Percentiles rank a stretch among this genome's conserved stretches.
phyloP scores from a whole-genome alignment of 1,140 invertebrate species.

The Eriocheir sinensis region DNA sequence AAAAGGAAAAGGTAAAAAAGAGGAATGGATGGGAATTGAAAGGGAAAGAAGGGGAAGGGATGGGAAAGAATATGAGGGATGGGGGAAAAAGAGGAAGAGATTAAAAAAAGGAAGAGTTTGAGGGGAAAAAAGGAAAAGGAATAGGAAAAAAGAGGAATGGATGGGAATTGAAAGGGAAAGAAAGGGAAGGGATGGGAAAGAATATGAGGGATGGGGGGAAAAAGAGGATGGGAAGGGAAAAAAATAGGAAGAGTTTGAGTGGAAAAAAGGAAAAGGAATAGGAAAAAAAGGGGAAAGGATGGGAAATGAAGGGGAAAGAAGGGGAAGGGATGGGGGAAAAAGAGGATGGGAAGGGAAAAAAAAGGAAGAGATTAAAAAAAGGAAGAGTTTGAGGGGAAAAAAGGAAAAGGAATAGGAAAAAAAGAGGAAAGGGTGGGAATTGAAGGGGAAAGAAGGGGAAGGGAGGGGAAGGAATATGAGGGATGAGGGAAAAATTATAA shows the following conservation, averaged over 20 bases:
- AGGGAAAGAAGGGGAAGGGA: not conserved
- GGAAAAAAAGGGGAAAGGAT: not conserved
- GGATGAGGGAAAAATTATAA: not conserved
- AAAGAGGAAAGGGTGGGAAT: not conserved
- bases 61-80: not conserved
- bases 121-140: too few species aligned
- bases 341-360: not conserved
- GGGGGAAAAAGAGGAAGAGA: not conserved
- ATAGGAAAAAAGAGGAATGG: not conserved
- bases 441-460: not conserved
- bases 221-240: not conserved
- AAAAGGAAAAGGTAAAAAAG: too few species aligned
- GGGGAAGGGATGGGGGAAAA: not conserved
- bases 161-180: not conserved
- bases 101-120: not conserved
- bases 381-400: not conserved
- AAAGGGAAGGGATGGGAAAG: not conserved
- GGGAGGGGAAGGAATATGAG: not conserved
- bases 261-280: too few species aligned
- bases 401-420: not conserved
- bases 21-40: not conserved
- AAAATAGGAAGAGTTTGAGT: not conserved
- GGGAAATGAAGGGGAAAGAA: not conserved
- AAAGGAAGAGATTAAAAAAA: not conserved
- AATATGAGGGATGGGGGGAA: not conserved